Percentiles rank a stretch among this genome's conserved stretches.
These are phyloP conservation scores for Cladopsammia gracilis DNA, from an alignment of 64 coral and sea anemone genomes.

Conservation along the genomic window DNA sequence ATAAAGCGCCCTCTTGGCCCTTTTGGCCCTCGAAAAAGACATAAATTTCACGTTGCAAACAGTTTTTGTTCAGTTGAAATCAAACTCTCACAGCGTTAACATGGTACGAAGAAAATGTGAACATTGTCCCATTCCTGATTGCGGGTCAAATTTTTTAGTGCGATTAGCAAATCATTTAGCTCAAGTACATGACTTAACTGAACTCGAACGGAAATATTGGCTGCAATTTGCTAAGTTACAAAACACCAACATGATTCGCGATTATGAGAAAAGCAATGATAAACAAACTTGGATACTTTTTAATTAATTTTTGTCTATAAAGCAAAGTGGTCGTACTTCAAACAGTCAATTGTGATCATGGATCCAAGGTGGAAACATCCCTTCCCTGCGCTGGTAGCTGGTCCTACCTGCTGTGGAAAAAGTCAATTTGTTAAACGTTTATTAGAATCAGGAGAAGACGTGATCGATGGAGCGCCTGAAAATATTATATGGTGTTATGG, in stretches of 20 bases:
- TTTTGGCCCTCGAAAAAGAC: too few species aligned
- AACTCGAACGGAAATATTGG: conserved; percentile 16
- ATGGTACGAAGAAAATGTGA: not conserved
- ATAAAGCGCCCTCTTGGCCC: too few species aligned
- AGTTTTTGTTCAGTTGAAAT: not conserved
- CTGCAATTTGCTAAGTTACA: conserved; percentile 41
- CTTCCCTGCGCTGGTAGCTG: conserved; percentile 41
- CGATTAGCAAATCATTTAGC: conserved; percentile 3
- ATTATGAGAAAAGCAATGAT: too few species aligned
- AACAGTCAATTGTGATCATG: conserved; percentile 60
- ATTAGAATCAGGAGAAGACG: too few species aligned
- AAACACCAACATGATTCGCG: not conserved
- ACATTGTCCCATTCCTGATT: not conserved
- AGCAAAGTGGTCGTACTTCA: not conserved
- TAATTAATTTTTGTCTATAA: too few species aligned
- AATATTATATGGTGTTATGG: conserved; percentile 62
- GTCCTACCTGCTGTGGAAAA: conserved; percentile 57
- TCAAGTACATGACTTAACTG: conserved; percentile 45
- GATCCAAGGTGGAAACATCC: conserved; percentile 73
- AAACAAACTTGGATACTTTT: too few species aligned
- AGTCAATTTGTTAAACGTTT: not conserved
- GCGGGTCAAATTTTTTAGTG: conserved; percentile 1
- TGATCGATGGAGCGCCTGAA: too few species aligned
- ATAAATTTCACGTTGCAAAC: not conserved
- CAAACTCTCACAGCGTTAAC: not conserved